These are phyloP conservation scores for Argyra leucocephala DNA, from an alignment of 2,888 invertebrate species.

Conservation along the genomic window DNA sequence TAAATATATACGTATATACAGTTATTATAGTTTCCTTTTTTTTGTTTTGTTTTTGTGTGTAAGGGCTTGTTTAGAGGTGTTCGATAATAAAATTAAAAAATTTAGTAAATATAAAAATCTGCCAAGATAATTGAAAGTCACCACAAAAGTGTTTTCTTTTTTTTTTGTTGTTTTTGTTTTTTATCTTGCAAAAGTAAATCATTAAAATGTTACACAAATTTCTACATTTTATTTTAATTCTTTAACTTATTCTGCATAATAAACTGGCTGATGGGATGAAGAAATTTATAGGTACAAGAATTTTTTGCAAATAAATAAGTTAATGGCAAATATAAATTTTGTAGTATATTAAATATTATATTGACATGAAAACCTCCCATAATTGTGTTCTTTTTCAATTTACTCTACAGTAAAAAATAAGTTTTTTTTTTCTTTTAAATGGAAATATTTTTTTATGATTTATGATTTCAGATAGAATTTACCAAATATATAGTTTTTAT, in stretches of 20 bases:
- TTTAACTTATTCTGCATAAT: too few species aligned
- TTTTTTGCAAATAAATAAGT: neutral
- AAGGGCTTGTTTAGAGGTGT: neutral
- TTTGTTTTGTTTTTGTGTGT: neutral
- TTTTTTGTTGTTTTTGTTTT: neutral
- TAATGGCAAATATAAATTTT: neutral
- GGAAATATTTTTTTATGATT: neutral
- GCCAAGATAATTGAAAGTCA: neutral
- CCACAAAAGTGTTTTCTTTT: neutral
- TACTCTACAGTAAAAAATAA: neutral
- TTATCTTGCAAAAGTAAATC: neutral
- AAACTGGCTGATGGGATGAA: too few species aligned
- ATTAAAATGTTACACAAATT: constrained; percentile 4
- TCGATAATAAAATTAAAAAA: neutral
- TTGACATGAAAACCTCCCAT: neutral
- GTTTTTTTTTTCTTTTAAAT: too few species aligned
- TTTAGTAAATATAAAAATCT: neutral
- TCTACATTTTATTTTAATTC: neutral
- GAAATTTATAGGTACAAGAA: too few species aligned
- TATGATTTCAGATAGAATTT: neutral
- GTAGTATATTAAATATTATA: constrained; percentile 3
- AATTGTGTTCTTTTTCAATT: neutral
- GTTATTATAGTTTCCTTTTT: too few species aligned
- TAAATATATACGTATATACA: too few species aligned
- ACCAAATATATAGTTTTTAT: neutral